Evolutionary conservation across 1,140 invertebrate genomes (phyloP).

Genomic region (Papilio machaon): DNA sequence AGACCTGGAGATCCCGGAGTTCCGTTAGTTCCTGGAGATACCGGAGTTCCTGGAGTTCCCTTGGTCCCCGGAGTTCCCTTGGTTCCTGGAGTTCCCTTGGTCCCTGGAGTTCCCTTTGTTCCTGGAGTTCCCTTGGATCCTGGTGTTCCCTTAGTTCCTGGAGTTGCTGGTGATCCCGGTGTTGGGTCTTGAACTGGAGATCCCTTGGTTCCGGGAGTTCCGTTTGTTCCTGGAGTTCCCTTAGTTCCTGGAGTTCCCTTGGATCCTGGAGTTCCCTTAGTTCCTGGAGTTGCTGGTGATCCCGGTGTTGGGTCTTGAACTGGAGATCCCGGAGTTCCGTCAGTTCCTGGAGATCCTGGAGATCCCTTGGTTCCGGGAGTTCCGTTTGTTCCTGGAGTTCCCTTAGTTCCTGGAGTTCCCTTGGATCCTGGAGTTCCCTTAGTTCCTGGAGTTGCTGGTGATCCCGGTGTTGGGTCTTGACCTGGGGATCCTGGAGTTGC

Average conservation of each 20-base stretch:
- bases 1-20: no score
- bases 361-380: no score
- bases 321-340: no score
- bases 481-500: background rate
- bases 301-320: no score
- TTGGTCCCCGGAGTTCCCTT: no score
- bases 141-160: background rate
- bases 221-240: constrained; percentile 4
- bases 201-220: no score
- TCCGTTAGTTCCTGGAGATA: background rate
- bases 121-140: background rate
- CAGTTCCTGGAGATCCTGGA: no score
- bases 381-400: background rate
- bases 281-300: no score
- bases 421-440: background rate
- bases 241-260: background rate
- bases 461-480: background rate
- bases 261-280: background rate
- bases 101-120: background rate
- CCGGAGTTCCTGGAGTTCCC: background rate
- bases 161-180: background rate
- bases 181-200: no score
- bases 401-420: background rate
- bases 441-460: background rate
- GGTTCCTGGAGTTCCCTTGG: background rate